Conservation (phyloP, 2,888 invertebrate genomes). For the Nymphalis urticae region DNA sequence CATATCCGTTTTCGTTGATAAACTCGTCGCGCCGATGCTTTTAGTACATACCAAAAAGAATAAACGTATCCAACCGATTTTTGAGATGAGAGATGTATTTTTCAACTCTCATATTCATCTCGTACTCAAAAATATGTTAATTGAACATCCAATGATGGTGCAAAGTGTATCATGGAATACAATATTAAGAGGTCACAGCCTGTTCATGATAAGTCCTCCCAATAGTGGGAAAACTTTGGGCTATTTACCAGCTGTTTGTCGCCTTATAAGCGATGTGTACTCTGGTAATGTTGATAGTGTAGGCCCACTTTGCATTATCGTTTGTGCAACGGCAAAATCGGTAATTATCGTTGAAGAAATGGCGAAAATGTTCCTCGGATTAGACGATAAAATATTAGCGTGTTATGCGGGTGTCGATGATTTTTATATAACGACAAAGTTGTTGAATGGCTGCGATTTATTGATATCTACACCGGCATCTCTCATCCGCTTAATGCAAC, state of each 20-base stretch:
- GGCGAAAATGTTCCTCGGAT: constrained; percentile 66
- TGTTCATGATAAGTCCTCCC: constrained; percentile 83
- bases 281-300: constrained; percentile 59
- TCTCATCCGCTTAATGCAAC: constrained; percentile 72
- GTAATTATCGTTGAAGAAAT: constrained; percentile 71
- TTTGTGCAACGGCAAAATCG: constrained; percentile 83
- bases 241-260: constrained; percentile 85
- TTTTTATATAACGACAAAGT: constrained; percentile 58
- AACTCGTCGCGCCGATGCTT: constrained; percentile 62
- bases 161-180: constrained; percentile 88
- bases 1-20: constrained; percentile 70
- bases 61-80: constrained; percentile 56
- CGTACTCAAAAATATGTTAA: constrained; percentile 56
- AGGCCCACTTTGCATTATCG: constrained; percentile 84
- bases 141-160: constrained; percentile 74
- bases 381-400: constrained; percentile 59
- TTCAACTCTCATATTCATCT: constrained; percentile 60
- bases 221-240: constrained; percentile 86
- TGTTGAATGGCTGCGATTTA: constrained; percentile 86
- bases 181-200: constrained; percentile 83
- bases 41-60: constrained; percentile 71
- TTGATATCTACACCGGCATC: constrained; percentile 85
- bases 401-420: constrained; percentile 71
- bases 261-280: constrained; percentile 76
- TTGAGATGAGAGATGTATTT: constrained; percentile 55